These are phyloP conservation scores for Manis javanica DNA, from an alignment of 2,797 vertebrate genomes.

Conservation along the genomic window DNA sequence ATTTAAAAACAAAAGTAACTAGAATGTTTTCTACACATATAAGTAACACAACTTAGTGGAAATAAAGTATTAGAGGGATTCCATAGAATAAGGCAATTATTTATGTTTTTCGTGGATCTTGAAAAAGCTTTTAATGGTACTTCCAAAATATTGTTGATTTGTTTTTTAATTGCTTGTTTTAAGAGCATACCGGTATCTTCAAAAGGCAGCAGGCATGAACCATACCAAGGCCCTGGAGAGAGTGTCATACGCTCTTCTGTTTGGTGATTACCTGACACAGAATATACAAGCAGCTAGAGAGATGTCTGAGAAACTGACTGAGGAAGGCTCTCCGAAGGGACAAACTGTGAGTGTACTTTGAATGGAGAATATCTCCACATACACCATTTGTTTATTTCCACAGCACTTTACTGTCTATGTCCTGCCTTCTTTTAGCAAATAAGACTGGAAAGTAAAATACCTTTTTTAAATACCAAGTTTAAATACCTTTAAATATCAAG, in stretches of 20 bases:
- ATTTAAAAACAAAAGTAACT: neutral
- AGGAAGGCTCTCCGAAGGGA: slow-evolving; percentile 96
- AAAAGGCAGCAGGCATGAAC: slow-evolving; percentile 93
- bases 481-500: no score
- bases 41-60: neutral
- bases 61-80: slow-evolving; percentile 10
- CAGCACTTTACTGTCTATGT: neutral
- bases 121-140: neutral
- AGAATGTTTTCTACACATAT: slow-evolving; percentile 16
- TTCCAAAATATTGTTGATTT: slow-evolving; percentile 44
- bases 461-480: neutral
- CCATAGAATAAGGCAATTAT: slow-evolving; percentile 12
- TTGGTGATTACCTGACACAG: slow-evolving; percentile 96
- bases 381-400: neutral
- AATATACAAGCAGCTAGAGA: slow-evolving; percentile 93
- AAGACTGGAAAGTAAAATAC: neutral
- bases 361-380: neutral
- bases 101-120: slow-evolving; percentile 51
- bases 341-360: slow-evolving; percentile 90
- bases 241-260: slow-evolving; percentile 95
- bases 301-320: slow-evolving; percentile 94
- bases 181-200: slow-evolving; percentile 94
- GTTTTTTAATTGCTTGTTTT: slow-evolving; percentile 67
- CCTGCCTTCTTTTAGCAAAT: slow-evolving; percentile 5
- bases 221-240: slow-evolving; percentile 97